phyloP scores from a whole-genome alignment of 2,888 invertebrate species.

The Epistrophe eligans region DNA sequence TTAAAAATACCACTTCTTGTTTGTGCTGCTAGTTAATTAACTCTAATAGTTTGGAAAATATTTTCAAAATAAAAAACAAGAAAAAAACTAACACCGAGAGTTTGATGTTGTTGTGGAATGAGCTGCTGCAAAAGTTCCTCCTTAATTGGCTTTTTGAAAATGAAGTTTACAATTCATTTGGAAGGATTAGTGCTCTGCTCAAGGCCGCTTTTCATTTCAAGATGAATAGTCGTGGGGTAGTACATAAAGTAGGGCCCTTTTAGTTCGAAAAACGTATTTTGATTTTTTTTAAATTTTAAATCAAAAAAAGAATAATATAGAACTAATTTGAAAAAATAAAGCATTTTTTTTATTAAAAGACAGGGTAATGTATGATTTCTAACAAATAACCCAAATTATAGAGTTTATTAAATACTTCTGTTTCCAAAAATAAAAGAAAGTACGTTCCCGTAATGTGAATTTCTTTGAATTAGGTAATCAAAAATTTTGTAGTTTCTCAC shows the following conservation, averaged over 20 bases:
- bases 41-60: constrained; percentile 43
- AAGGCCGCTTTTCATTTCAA: not conserved
- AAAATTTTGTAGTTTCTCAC: no score
- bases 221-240: not conserved
- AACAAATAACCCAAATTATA: no score
- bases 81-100: constrained; percentile 20
- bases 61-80: constrained; percentile 28
- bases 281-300: no score
- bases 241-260: not conserved
- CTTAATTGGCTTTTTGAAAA: constrained; percentile 59
- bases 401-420: no score
- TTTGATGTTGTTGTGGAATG: not conserved
- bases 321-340: no score
- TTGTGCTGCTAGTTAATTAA: constrained; percentile 39
- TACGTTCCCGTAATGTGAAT: no score
- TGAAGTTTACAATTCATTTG: constrained; percentile 57
- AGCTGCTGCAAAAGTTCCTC: constrained; percentile 37
- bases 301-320: no score
- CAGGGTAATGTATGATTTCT: no score
- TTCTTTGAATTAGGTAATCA: no score
- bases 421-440: no score
- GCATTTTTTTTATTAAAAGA: no score
- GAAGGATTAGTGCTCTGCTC: constrained; percentile 34
- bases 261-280: not conserved
- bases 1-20: constrained; percentile 26